These are phyloP conservation scores for Biston stratarius DNA, from an alignment of 2,888 invertebrate genomes.

Conservation along the genomic window DNA sequence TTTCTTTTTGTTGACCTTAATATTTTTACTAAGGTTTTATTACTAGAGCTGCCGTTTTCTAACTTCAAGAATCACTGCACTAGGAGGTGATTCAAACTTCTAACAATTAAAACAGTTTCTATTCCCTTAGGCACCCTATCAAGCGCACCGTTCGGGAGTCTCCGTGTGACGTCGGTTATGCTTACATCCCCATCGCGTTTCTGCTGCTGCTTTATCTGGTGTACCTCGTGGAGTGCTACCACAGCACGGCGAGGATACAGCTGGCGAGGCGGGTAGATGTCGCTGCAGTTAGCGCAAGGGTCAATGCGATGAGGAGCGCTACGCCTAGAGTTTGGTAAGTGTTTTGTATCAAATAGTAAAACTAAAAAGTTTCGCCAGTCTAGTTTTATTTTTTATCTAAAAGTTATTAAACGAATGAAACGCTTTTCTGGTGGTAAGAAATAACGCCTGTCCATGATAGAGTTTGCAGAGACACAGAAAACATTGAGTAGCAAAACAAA, in stretches of 20 bases:
- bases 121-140: slow-evolving; percentile 86
- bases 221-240: slow-evolving; percentile 94
- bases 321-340: slow-evolving; percentile 91
- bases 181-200: slow-evolving; percentile 93
- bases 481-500: too few relatives aligned
- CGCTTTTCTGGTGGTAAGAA: too few relatives aligned
- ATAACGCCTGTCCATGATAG: too few relatives aligned
- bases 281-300: slow-evolving; percentile 88
- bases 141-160: slow-evolving; percentile 88
- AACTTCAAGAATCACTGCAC: neutral
- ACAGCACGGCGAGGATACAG: slow-evolving; percentile 91
- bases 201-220: slow-evolving; percentile 92
- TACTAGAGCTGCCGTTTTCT: neutral
- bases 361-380: too few relatives aligned
- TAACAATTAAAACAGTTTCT: slow-evolving; percentile 61
- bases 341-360: neutral
- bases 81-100: slow-evolving; percentile 19
- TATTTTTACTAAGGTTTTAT: too few relatives aligned
- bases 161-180: slow-evolving; percentile 93
- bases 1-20: too few relatives aligned
- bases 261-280: slow-evolving; percentile 88
- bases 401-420: too few relatives aligned
- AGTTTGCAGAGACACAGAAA: too few relatives aligned
- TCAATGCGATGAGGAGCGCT: slow-evolving; percentile 89
- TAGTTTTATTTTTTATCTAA: too few relatives aligned